A percentile compares a stretch with the other conserved stretches of the same genome.
phyloP scores from a whole-genome alignment of 2,113 vertebrate genomes.

The Sminthopsis crassicaudata region DNA sequence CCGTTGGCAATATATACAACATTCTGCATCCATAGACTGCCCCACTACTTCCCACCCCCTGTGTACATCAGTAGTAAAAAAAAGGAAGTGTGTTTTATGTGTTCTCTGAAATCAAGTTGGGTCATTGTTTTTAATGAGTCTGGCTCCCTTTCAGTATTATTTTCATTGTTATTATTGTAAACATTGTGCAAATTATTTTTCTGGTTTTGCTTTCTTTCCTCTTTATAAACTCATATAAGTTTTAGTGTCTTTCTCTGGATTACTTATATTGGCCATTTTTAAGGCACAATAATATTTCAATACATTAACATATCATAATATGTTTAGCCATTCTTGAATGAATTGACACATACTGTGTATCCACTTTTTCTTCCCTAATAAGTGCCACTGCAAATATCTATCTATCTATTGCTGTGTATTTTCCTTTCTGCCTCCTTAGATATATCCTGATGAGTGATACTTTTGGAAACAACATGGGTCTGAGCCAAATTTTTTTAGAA shows the following conservation, averaged over 20 bases:
- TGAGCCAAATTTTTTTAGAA: neutral
- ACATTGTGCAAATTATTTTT: neutral
- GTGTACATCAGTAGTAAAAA: neutral
- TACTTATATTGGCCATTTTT: neutral
- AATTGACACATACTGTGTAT: neutral
- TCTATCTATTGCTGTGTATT: neutral
- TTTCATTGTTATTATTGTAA: neutral
- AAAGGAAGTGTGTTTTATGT: neutral
- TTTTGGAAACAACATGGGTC: neutral
- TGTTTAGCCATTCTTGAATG: neutral
- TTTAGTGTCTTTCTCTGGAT: neutral
- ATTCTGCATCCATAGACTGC: neutral
- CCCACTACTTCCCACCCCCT: no score
- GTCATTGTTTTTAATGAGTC: neutral
- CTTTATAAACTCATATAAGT: neutral
- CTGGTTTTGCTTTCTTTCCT: neutral
- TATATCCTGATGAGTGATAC: neutral
- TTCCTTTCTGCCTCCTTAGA: neutral
- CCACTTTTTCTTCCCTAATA: neutral
- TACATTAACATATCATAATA: neutral
- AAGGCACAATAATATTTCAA: neutral
- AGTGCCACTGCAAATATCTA: neutral
- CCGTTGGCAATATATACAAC: neutral
- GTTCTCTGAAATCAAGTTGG: neutral
- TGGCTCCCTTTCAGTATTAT: neutral